Percentiles rank a stretch among this genome's conserved stretches.
These are phyloP conservation scores for Chaenodraco wilsoni DNA, from an alignment of 2,797 vertebrate species.

Conservation along the genomic window DNA sequence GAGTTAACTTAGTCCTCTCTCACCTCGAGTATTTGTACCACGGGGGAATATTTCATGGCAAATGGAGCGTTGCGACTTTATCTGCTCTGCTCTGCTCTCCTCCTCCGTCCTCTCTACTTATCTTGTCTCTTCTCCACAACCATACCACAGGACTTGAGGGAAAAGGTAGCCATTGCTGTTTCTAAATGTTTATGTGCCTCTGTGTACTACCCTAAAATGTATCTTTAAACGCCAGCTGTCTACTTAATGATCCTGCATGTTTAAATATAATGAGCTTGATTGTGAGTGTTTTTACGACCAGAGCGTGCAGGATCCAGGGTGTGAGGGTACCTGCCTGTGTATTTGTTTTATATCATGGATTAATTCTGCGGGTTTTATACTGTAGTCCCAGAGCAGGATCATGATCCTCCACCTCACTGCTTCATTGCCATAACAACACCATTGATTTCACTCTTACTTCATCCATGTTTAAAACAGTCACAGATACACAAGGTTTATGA, in stretches of 20 bases:
- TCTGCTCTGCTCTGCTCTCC: slow-evolving; percentile 52
- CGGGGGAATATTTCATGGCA: slow-evolving; percentile 65
- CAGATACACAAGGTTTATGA: background rate
- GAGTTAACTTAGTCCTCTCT: slow-evolving; percentile 61
- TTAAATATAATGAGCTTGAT: background rate
- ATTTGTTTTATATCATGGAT: slow-evolving; percentile 5
- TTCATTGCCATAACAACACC: slow-evolving; percentile 11
- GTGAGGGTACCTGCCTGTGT: background rate
- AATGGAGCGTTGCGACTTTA: slow-evolving; percentile 67
- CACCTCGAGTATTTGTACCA: slow-evolving; percentile 60
- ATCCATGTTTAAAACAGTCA: slow-evolving; percentile 3
- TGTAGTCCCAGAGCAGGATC: background rate
- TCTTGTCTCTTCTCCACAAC: slow-evolving; percentile 57
- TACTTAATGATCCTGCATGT: slow-evolving; percentile 3
- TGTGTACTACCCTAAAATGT: background rate
- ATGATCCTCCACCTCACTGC: background rate
- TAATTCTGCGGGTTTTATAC: background rate
- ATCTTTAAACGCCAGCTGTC: background rate
- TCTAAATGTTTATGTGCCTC: slow-evolving; percentile 8
- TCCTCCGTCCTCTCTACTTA: slow-evolving; percentile 71
- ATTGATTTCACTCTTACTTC: slow-evolving; percentile 2
- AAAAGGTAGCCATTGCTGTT: slow-evolving; percentile 17
- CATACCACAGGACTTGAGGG: slow-evolving; percentile 32
- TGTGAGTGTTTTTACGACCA: background rate
- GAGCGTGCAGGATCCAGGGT: background rate